Evolutionary conservation across 2,797 vertebrate genomes (phyloP), one percentile per base, ranked within the genome.

Genomic region (Rhinatrema bivittatum): DNA sequence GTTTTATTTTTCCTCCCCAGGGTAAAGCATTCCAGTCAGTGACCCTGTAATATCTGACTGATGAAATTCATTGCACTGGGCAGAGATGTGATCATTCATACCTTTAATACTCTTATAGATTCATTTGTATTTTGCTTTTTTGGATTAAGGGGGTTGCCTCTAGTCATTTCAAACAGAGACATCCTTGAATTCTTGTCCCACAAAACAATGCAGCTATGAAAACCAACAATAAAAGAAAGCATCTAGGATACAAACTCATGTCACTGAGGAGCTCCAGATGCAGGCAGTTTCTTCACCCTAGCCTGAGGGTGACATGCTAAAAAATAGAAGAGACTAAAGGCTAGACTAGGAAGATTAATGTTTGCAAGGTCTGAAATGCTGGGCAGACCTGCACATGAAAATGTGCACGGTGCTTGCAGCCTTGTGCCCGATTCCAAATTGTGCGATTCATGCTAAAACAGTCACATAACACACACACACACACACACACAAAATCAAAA

Each of bases 1-100:
- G 60, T 68, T 68, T 70, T 50, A 68, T 65, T 76, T 72, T 55
- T 67, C 61, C 65, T 74, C 72, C 50, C 29, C 47, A 61, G 60
- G 61, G 51, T 15, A 64, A 60, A 75, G 74, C 68, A 74, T 80
- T 73, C 65, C 70, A 37, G 74, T 36, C 42, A 63, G 20, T 48
- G 49, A 65, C 24, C 27, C 19, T 49, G 24, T 41, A 40, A 60
- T 36, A 46, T 34, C 32, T 20, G 12, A 34, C 34, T 47, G 42
- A 55, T 39, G 46, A 65, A 62, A 65, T 15, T 42, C 22, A 26
- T 43, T 52, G 43, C 43, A 34, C 29, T 47, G 29, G 40, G 41
- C 45, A 50, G 30, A 57, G 31, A 53, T 41, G 40, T 44, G 45
- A 70, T 58, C 57, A 56, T 49, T 68, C 3, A 5, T 44, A 42